phyloP scores from a whole-genome alignment of 2,888 invertebrate species.

The Ditula angustiorana region DNA sequence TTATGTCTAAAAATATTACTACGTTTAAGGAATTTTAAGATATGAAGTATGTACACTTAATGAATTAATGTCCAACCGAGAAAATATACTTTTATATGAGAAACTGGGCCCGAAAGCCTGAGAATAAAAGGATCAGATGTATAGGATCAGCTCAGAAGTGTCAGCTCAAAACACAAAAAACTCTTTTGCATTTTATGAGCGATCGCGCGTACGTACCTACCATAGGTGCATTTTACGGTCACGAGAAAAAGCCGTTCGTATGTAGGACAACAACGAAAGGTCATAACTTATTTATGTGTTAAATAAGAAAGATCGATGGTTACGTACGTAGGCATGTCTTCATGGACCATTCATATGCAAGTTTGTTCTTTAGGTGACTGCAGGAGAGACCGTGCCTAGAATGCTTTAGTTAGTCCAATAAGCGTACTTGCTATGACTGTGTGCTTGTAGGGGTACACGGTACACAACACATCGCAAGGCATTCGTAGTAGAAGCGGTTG shows the following conservation, averaged over 20 bases:
- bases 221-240: conserved; percentile 31
- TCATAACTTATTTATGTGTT: conserved; percentile 35
- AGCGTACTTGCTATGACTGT: conserved; percentile 21
- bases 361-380: conserved; percentile 36
- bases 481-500: conserved; percentile 30
- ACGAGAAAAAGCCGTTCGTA: conserved; percentile 24
- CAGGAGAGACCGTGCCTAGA: conserved; percentile 29
- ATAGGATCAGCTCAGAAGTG: background rate
- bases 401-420: conserved; percentile 33
- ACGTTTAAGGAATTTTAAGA: background rate
- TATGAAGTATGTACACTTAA: background rate
- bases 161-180: conserved; percentile 15
- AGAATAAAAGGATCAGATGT: too few relatives aligned
- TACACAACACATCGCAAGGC: too few relatives aligned
- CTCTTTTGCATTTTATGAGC: conserved; percentile 27
- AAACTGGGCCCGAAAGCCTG: too few relatives aligned
- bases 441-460: conserved; percentile 35
- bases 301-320: conserved; percentile 34
- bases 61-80: background rate
- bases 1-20: background rate
- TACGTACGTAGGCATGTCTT: conserved; percentile 13
- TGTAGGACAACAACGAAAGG: conserved; percentile 35
- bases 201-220: conserved; percentile 16
- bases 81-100: background rate
- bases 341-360: conserved; percentile 37